A percentile compares a stretch with the other conserved stretches of the same genome.
These are phyloP conservation scores for Cryptotis parvus DNA, from an alignment of 2,113 vertebrate genomes.

Conservation along the genomic window DNA sequence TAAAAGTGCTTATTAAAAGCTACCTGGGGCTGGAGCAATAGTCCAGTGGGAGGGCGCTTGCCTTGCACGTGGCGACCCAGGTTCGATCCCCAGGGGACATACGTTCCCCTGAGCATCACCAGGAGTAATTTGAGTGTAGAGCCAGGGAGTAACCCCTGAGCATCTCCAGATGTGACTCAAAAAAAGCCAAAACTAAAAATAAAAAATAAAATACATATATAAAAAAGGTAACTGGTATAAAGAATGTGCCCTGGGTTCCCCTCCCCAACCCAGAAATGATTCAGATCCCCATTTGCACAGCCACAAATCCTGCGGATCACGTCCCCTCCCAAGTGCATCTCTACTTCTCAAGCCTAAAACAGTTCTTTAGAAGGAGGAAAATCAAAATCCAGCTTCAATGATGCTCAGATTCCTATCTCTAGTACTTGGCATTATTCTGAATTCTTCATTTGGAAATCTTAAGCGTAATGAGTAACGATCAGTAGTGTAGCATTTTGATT, in stretches of 20 bases:
- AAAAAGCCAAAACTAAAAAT: no score
- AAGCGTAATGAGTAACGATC: background rate
- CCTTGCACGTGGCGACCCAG: no score
- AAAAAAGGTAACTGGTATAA: background rate
- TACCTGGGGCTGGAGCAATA: no score
- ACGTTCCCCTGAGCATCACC: no score
- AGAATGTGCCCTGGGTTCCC: background rate
- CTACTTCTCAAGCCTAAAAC: background rate
- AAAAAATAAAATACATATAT: no score
- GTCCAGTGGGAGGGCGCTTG: no score
- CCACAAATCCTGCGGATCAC: background rate
- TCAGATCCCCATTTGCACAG: background rate
- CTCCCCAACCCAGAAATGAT: background rate
- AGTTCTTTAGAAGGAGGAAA: background rate
- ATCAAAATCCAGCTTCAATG: background rate
- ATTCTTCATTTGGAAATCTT: constrained; percentile 17
- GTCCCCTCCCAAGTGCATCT: no score
- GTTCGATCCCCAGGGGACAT: no score
- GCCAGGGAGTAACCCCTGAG: no score
- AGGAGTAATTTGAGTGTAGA: no score
- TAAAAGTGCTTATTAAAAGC: background rate
- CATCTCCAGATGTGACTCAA: no score
- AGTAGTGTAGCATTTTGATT: background rate
- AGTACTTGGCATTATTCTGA: background rate
- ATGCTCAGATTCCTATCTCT: background rate